Conservation (phyloP, 2,113 vertebrate species). For the Nycticryphes semicollaris region DNA sequence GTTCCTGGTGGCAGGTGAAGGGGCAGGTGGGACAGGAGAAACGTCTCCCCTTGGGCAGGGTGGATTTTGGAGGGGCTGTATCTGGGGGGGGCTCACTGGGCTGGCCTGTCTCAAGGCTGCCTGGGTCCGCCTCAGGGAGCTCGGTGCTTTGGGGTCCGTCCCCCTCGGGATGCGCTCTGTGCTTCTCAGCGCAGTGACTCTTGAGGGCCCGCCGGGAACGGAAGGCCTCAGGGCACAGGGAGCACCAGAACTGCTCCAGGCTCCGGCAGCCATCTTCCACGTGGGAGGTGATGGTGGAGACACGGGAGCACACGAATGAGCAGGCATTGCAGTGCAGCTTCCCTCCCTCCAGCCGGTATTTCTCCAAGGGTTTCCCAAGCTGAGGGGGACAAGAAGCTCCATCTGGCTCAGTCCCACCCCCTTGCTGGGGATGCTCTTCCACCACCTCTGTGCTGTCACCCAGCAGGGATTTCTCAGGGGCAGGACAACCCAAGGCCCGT, state of each 20-base stretch:
- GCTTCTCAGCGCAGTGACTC: slow-evolving; percentile 27
- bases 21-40: slow-evolving; percentile 83
- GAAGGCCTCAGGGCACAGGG: slow-evolving; percentile 57
- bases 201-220: slow-evolving; percentile 45
- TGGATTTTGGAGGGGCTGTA: background rate
- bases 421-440: background rate
- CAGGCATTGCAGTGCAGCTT: slow-evolving; percentile 85
- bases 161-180: background rate
- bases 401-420: background rate
- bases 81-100: background rate
- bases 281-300: slow-evolving; percentile 81
- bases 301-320: slow-evolving; percentile 81
- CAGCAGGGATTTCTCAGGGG: background rate
- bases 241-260: slow-evolving; percentile 38
- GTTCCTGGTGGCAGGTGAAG: slow-evolving; percentile 85
- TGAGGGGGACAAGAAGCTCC: background rate
- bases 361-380: slow-evolving; percentile 6
- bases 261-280: slow-evolving; percentile 75
- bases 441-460: background rate
- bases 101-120: background rate
- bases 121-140: background rate
- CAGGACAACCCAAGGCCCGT: background rate
- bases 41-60: slow-evolving; percentile 37
- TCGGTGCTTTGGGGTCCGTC: fast-evolving
- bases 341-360: slow-evolving; percentile 73